A percentile compares a stretch with the other conserved stretches of the same genome.
Conservation (phyloP, 2,797 vertebrate genomes). For the Gallinago stenura region DNA sequence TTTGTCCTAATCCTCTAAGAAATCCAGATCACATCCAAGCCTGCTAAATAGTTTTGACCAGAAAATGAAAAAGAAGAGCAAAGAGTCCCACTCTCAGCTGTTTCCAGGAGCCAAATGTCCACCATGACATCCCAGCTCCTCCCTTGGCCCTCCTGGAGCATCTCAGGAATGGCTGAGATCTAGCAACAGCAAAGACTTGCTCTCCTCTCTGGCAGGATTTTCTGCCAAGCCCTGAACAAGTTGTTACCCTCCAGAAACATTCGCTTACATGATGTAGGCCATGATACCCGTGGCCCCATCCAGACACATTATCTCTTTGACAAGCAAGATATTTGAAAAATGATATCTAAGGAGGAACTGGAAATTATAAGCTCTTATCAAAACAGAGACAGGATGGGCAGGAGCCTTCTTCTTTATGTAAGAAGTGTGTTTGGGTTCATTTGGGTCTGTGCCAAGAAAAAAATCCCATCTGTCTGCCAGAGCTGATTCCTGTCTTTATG, state of each 20-base stretch:
- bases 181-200: neutral
- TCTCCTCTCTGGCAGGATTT: neutral
- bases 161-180: neutral
- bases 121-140: neutral
- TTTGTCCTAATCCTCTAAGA: neutral
- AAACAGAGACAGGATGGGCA: neutral
- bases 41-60: neutral
- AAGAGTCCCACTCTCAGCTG: neutral
- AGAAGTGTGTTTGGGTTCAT: neutral
- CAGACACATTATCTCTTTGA: neutral
- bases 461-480: neutral
- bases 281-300: neutral
- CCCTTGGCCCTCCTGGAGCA: neutral
- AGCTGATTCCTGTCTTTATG: neutral
- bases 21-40: neutral
- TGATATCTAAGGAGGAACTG: rapidly evolving
- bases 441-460: neutral
- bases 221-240: neutral
- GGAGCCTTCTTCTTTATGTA: neutral
- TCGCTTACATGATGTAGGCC: neutral
- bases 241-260: neutral
- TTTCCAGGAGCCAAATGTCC: neutral
- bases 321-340: neutral
- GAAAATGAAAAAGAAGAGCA: neutral
- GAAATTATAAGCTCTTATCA: neutral